A percentile compares a stretch with the other conserved stretches of the same genome.
Conservation (phyloP, 2,797 vertebrate genomes). For the Pangasius djambal region DNA sequence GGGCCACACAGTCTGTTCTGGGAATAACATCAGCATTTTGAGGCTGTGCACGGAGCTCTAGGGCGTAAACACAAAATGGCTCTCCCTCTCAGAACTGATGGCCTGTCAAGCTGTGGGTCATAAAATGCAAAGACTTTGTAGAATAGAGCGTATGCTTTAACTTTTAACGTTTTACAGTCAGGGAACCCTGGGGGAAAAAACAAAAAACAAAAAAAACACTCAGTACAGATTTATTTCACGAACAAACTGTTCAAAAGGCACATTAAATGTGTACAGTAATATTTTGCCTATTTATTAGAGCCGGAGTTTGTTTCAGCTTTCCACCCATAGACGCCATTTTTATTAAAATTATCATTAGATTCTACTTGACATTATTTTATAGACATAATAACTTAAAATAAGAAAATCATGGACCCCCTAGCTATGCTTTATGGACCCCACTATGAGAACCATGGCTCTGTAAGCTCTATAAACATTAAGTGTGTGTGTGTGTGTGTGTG, state of each 20-base stretch:
- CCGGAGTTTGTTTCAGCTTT: neutral
- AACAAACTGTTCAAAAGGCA: neutral
- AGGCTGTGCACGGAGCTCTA: neutral
- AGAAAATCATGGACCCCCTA: too few relatives aligned
- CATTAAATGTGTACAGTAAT: neutral
- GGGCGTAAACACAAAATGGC: conserved; percentile 10
- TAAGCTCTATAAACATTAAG: too few relatives aligned
- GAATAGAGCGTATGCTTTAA: neutral
- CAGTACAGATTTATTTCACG: neutral
- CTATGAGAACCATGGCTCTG: too few relatives aligned
- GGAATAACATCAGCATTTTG: conserved; percentile 4
- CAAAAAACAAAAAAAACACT: neutral
- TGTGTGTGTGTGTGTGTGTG: too few relatives aligned
- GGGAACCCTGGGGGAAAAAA: neutral
- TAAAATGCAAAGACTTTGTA: neutral
- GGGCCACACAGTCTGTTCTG: conserved; percentile 8
- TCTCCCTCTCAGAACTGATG: neutral
- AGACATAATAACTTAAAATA: neutral
- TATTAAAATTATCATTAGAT: neutral
- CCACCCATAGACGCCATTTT: neutral
- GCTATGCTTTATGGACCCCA: too few relatives aligned
- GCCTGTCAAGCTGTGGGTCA: neutral
- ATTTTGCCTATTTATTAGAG: neutral
- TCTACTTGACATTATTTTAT: neutral
- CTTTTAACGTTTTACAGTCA: neutral